Conservation (phyloP, 2,797 vertebrate species). For the Gymnothorax javanicus region DNA sequence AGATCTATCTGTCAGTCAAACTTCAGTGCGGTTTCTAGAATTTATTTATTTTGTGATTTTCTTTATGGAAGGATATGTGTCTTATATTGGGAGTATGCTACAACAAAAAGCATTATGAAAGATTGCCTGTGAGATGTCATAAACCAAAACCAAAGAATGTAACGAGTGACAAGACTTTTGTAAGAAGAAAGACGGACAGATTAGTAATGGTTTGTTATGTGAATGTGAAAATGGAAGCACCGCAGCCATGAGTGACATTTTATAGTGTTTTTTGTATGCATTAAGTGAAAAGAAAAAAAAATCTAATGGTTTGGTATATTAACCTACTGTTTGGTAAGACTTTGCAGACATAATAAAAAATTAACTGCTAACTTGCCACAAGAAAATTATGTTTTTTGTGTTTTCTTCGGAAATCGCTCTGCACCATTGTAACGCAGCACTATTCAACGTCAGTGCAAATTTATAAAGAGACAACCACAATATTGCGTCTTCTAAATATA, state of each 20-base stretch:
- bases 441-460: too few relatives aligned
- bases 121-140: background rate
- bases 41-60: conserved; percentile 10
- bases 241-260: conserved; percentile 60
- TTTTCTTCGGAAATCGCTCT: background rate
- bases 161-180: conserved; percentile 45
- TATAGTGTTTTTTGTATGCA: conserved; percentile 71
- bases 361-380: conserved; percentile 64
- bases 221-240: conserved; percentile 53
- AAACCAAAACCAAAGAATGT: conserved; percentile 24
- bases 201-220: conserved; percentile 51
- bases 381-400: conserved; percentile 21
- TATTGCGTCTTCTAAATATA: too few relatives aligned
- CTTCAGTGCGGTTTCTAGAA: background rate
- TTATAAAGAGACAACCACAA: too few relatives aligned
- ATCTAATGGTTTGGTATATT: conserved; percentile 71
- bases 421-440: background rate
- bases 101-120: conserved; percentile 9
- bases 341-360: conserved; percentile 77
- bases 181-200: conserved; percentile 19
- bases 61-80: background rate
- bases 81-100: background rate
- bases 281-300: conserved; percentile 57
- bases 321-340: conserved; percentile 74
- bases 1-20: background rate